Evolutionary conservation across 2,113 vertebrate genomes (phyloP), one percentile per base, ranked within the genome.

Genomic region (Chloropsis cyanopogon): DNA sequence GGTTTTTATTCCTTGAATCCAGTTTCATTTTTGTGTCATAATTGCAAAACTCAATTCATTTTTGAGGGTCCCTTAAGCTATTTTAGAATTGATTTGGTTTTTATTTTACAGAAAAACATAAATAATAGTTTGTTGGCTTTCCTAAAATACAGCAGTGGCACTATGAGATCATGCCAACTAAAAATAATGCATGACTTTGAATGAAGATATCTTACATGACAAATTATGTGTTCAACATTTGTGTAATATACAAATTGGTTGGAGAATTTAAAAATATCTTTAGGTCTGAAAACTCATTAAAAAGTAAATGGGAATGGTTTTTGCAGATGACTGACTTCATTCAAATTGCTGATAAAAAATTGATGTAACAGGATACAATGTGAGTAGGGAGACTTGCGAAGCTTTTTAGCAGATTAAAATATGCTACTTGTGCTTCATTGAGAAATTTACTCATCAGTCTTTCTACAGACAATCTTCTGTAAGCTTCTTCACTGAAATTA

Each of bases 331-430:
- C 72, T 90, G 80, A 76, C 81, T 94, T 97, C 35, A 52, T 92
- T 97, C 86, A 94, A 31, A 75, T 77, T 91, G 88, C 70, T 93
- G 85, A 60, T 96, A 90, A 92, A 96, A 96, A 90, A 69, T 65
- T 65, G 86, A 87, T 69, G 25, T 89, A 92, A 81, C 65, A 77
- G 86, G 82, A 88, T 47, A 75, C 16, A 8, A 6, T 65, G 46
- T 44, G 42, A n/a, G 44, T 17, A 39, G 64, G 28, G 56, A 68
- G 35, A 46, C 13, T 41, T 72, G 61, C 18, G 94, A 93, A 89
- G 69, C 64, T 81, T 81, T 84, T 69, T 54, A 69, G 68, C 66
- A 65, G 56, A 70, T 90, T 70, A 37, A 90, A 57, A 79, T 87
- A 31, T 42, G 25, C 44, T 41, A 14, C 76, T 87, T 96, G 16